Percentiles rank a stretch among this genome's conserved stretches.
Evolutionary conservation across 2,113 vertebrate species (phyloP).

Genomic region (Malaclemys terrapin): DNA sequence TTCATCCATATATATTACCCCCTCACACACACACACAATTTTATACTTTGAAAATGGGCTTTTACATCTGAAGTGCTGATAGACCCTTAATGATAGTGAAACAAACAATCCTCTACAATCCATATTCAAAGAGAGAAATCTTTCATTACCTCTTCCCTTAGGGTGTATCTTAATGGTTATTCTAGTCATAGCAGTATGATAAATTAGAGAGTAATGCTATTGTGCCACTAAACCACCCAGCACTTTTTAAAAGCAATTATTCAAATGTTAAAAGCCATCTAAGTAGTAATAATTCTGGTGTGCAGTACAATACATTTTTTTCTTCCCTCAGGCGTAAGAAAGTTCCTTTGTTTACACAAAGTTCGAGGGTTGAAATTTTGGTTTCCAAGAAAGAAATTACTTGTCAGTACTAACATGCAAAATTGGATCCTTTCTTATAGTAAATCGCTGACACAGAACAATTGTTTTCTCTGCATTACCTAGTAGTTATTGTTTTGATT

Average conservation of each 20-base stretch:
- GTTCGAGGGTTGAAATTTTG: neutral
- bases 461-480: neutral
- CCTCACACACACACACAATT: neutral
- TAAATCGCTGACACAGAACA: neutral
- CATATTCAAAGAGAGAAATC: neutral
- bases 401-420: neutral
- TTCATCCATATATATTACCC: neutral
- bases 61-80: neutral
- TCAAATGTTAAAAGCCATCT: neutral
- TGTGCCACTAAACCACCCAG: neutral
- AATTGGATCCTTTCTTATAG: neutral
- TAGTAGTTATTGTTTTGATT: neutral
- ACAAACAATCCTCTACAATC: constrained; percentile 30
- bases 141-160: constrained; percentile 29
- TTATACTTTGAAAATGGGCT: neutral
- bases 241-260: neutral
- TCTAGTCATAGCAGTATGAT: neutral
- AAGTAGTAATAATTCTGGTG: neutral
- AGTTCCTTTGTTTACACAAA: neutral
- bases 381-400: neutral
- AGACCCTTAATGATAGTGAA: neutral
- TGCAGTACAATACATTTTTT: fast-evolving
- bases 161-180: constrained; percentile 30
- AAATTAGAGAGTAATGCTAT: constrained; percentile 25
- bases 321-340: neutral